These are phyloP conservation scores for Achatina immaculata DNA, from an alignment of 1,140 invertebrate genomes.

Conservation along the genomic window DNA sequence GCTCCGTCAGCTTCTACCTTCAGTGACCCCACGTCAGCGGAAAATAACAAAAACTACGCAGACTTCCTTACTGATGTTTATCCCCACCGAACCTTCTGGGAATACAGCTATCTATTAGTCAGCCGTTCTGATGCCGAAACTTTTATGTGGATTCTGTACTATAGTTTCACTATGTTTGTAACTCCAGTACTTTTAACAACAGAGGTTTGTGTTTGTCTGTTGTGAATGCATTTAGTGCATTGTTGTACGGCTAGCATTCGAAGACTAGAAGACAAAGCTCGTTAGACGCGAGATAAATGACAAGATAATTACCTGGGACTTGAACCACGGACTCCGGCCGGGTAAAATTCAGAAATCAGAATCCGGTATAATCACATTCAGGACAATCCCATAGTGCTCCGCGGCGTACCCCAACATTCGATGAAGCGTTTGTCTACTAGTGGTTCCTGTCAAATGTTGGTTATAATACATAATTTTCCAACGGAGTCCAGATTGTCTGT, in stretches of 20 bases:
- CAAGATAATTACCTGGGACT: no score
- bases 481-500: no score
- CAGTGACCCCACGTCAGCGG: not conserved
- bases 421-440: no score
- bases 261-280: not conserved
- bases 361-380: not conserved
- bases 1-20: not conserved
- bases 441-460: no score
- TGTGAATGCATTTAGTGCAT: not conserved
- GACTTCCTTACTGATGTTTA: not conserved
- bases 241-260: not conserved
- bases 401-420: no score
- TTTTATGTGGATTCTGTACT: not conserved
- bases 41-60: not conserved
- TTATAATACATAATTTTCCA: no score
- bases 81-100: not conserved
- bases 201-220: not conserved
- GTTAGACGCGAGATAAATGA: not conserved
- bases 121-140: not conserved
- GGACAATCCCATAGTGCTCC: not conserved
- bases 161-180: not conserved
- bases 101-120: not conserved
- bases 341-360: not conserved
- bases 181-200: not conserved
- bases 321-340: not conserved